Conservation (phyloP, 2,888 invertebrate species). For the Cataglyphis livida region DNA sequence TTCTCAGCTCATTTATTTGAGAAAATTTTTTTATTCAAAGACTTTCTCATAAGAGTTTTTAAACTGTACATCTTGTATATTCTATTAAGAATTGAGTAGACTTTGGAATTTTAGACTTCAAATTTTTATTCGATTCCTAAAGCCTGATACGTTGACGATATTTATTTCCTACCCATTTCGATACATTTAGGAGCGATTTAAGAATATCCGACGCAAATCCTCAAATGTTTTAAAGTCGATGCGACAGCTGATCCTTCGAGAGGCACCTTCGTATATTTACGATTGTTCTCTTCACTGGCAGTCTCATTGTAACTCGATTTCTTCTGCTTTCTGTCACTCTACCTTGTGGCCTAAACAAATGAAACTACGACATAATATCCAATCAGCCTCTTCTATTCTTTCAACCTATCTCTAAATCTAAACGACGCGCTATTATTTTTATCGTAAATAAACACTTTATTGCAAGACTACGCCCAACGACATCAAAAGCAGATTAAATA, state of each 20-base stretch:
- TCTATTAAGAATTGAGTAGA: background rate
- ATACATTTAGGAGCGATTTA: constrained; percentile 13
- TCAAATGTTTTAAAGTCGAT: background rate
- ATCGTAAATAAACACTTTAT: constrained; percentile 56
- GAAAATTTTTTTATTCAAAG: too few relatives aligned
- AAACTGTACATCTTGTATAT: background rate
- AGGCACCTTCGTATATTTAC: constrained; percentile 19
- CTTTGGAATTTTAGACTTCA: background rate
- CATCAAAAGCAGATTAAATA: constrained; percentile 66
- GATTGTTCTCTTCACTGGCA: constrained; percentile 1
- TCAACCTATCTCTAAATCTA: background rate
- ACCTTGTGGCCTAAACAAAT: constrained; percentile 39
- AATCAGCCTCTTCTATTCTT: background rate
- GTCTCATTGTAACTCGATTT: constrained; percentile 2
- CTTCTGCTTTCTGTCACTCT: background rate
- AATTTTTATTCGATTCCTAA: background rate
- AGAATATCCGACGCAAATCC: constrained; percentile 31
- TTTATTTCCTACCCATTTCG: background rate
- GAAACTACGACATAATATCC: constrained; percentile 32
- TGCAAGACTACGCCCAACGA: constrained; percentile 24
- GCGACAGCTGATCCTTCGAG: constrained; percentile 8
- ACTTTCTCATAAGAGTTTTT: background rate
- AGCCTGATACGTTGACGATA: background rate
- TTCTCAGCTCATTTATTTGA: background rate
- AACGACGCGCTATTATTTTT: constrained; percentile 5